Conservation (phyloP, 2,888 invertebrate genomes). For the Cyaniris semiargus region DNA sequence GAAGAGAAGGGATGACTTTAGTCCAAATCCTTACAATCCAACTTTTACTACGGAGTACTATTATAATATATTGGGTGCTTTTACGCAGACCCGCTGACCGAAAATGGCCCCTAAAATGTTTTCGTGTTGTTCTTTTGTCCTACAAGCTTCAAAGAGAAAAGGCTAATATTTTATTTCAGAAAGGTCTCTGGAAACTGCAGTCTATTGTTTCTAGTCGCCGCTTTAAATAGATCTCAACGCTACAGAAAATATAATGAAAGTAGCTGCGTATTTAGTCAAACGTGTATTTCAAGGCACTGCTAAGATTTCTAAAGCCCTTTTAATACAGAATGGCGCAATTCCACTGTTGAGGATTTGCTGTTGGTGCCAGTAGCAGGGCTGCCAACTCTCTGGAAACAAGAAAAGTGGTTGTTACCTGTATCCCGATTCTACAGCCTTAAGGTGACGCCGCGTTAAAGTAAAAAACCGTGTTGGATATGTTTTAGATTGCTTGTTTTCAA, state of each 20-base stretch:
- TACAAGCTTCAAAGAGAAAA: neutral
- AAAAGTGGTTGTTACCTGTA: too few species aligned
- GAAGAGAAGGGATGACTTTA: too few species aligned
- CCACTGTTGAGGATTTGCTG: conserved; percentile 22
- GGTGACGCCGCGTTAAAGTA: too few species aligned
- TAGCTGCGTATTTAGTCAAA: neutral
- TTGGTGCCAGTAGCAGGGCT: neutral
- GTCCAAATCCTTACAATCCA: too few species aligned
- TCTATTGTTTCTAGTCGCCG: neutral
- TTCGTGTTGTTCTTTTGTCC: neutral
- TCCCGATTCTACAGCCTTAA: too few species aligned
- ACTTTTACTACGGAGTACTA: too few species aligned
- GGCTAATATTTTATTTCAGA: neutral
- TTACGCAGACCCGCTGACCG: neutral
- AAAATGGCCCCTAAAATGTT: neutral
- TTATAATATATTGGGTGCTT: too few species aligned
- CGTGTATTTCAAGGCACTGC: conserved; percentile 25
- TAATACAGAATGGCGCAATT: conserved; percentile 25
- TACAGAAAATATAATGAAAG: conserved; percentile 18
- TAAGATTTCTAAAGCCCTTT: conserved; percentile 30
- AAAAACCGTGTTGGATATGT: too few species aligned
- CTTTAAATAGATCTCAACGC: neutral
- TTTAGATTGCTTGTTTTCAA: too few species aligned
- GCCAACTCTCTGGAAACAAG: neutral
- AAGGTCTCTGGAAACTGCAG: neutral